Percentiles rank a stretch among this genome's conserved stretches.
Evolutionary conservation across 2,113 vertebrate genomes (phyloP).

Genomic region (Anser brachyrhynchus): DNA sequence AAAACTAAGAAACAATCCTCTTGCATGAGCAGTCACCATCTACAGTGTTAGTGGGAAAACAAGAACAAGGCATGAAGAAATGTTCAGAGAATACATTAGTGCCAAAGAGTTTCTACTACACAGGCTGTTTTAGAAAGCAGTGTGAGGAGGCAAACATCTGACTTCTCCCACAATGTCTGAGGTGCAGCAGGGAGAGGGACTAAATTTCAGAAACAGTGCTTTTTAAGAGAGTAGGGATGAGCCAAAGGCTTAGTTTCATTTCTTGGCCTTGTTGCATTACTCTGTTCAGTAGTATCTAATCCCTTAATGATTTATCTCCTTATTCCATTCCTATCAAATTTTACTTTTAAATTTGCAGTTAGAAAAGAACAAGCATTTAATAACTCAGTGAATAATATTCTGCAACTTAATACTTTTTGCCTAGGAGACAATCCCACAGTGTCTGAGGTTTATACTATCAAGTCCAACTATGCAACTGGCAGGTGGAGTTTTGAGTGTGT

Average conservation of each 20-base stretch:
- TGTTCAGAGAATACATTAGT: background rate
- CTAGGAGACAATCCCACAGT: background rate
- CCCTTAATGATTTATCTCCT: constrained; percentile 45
- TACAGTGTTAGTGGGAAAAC: background rate
- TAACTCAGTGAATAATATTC: constrained; percentile 47
- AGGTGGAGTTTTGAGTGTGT: constrained; percentile 13
- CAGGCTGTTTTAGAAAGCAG: background rate
- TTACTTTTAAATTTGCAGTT: constrained; percentile 60
- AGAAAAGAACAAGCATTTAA: too few species aligned
- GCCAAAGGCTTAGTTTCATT: constrained; percentile 37
- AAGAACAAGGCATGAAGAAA: background rate
- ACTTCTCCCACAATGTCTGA: background rate
- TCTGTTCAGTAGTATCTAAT: constrained; percentile 38
- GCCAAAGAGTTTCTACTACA: background rate
- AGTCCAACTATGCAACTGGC: background rate
- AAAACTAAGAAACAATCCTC: background rate
- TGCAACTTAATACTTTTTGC: constrained; percentile 31
- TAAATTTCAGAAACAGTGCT: background rate
- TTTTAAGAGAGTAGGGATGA: constrained; percentile 12
- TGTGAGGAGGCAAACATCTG: background rate
- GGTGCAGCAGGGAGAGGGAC: background rate
- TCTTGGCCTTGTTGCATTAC: constrained; percentile 18
- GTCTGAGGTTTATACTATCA: constrained; percentile 8
- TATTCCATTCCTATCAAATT: constrained; percentile 36
- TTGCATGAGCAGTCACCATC: background rate